Conservation (phyloP, 2,797 vertebrate genomes). For the Anniella stebbinsi region DNA sequence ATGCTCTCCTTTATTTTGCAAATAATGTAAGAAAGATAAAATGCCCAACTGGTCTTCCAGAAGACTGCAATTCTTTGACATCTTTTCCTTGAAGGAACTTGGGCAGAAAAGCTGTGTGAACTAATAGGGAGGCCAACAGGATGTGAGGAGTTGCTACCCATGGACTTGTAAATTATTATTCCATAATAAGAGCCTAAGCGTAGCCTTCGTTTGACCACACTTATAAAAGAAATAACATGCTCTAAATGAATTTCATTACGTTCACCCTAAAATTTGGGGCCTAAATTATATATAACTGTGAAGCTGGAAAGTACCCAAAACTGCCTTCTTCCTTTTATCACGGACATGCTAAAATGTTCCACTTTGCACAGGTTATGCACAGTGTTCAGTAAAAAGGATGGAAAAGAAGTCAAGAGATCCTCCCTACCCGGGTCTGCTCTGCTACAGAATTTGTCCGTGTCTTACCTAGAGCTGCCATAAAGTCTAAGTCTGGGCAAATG, state of each 20-base stretch:
- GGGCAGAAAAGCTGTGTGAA: neutral
- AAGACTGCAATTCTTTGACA: neutral
- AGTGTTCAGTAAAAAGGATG: neutral
- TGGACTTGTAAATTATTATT: slow-evolving; percentile 20
- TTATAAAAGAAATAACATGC: neutral
- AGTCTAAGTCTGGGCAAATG: neutral
- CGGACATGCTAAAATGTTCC: neutral
- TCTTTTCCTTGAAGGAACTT: neutral
- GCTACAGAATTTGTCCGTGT: neutral
- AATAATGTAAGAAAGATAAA: neutral
- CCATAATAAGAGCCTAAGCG: neutral
- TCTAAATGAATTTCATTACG: neutral
- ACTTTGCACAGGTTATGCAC: neutral
- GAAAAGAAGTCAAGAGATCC: neutral
- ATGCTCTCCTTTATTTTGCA: neutral
- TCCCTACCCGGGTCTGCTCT: neutral
- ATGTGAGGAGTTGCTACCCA: neutral
- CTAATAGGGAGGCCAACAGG: neutral
- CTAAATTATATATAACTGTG: neutral
- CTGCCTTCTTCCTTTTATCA: neutral
- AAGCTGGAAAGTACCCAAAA: slow-evolving; percentile 2
- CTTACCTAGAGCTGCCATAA: neutral
- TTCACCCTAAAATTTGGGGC: neutral
- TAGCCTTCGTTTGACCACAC: neutral
- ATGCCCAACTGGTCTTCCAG: neutral